Evolutionary conservation across 2,888 invertebrate genomes (phyloP), one percentile per base, ranked within the genome.

Genomic region (Thereva unica): DNA sequence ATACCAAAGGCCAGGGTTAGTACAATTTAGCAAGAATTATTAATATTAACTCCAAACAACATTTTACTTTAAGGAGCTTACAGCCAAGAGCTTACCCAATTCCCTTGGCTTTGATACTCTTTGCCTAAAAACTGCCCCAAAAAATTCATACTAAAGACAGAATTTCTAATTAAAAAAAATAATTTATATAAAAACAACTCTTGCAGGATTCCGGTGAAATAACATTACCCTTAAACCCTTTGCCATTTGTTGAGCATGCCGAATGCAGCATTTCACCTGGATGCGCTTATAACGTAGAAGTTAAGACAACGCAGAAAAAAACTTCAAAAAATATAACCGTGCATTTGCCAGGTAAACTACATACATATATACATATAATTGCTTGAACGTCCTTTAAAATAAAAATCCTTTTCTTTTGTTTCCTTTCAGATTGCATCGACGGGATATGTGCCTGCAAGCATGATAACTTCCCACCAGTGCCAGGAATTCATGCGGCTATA

Each of bases 211-310:
- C 44, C 9, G 69, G 66, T 34, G 69, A 71, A 50, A 64, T 71
- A 10, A 67, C 69, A 35, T 67, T 78, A 70, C 79, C 79, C 0
- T 72, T 72, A 3, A 75, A 73, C 44, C 74, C 75, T 5, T 72
- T 68, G 23, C 65, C 69, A 67, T 68, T 71, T 64, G 71, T 78
- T 40, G 77, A 79, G 34, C 70, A 72, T 35, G 35, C 72, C 23
- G 79, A 79, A 41, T 80, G 79, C 68, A 74, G 72, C 44, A 78
- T 77, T 38, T 73, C 75, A 73, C 77, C 76, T 5, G 78, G 76
- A 4, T 79, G 78, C 64, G 73, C 74, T 23, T 79, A 79, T 66
- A 75, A 74, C 5, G 70, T 79, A 1, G 75, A 73, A n/a, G 75
- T 80, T 67, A 76, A 76, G 64, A 75, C 77, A 3, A 74, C 76